Evolutionary conservation across 1,140 invertebrate species (phyloP), one percentile per base, ranked within the genome.

Genomic region (Papilio xuthus): DNA sequence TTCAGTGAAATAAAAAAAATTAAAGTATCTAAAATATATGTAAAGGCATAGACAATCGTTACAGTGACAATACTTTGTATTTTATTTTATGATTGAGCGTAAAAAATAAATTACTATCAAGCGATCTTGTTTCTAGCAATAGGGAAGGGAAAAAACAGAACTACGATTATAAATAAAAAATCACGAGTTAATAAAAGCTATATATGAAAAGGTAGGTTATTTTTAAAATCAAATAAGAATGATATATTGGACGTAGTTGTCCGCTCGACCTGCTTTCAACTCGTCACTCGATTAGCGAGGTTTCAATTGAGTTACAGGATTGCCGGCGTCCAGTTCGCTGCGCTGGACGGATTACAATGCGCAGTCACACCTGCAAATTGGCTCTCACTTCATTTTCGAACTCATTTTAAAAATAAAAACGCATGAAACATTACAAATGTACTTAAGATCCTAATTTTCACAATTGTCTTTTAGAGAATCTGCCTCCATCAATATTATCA

Each of bases 261-360:
- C 86, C 82, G 81, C 80, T 78, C 76, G 79, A 83, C 75, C 80
- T 80, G 80, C 81, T 86, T 86, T 85, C 79, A 79, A 77, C 81
- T 85, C 85, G 85, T 87, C 86, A 90, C 86, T 91, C 86, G 89
- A 91, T 91, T 92, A 88, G 86, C 80, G 86, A 88, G 88, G 87
- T 89, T 89, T 92, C 91, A 85, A 93, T 93, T 88, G 85, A 92
- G 90, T 93, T 90, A 92, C 86, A 73, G 81, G 89, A 93, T 93
- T 92, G 87, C 87, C 84, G 83, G 78, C 85, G 85, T 87, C 87
- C 84, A 89, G 87, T 88, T 90, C 88, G 87, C 87, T 80, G 84
- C 88, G 87, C 87, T 80, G 84, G 85, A 83, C 83, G 85, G 84
- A 89, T 90, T 90, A 86, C 86, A 87, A 85, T 88, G 89, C 80